A percentile compares a stretch with the other conserved stretches of the same genome.
Conservation (phyloP, 2,888 invertebrate genomes). For the Allygus modestus region DNA sequence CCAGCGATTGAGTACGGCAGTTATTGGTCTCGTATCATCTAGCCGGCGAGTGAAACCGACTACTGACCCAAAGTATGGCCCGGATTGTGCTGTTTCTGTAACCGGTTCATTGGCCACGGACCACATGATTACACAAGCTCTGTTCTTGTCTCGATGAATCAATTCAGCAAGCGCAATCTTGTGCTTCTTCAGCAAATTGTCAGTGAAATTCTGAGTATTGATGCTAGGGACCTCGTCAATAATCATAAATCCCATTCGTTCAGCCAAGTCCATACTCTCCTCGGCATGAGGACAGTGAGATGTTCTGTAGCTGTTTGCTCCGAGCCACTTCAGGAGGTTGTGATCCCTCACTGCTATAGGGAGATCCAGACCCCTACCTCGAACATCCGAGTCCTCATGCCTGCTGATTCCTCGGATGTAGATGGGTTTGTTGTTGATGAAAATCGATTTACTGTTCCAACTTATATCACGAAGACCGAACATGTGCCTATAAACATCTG, state of each 20-base stretch:
- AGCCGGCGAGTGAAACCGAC: conserved; percentile 86
- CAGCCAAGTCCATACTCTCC: conserved; percentile 96
- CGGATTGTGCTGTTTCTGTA: conserved; percentile 82
- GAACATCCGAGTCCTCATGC: conserved; percentile 96
- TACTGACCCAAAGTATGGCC: conserved; percentile 86
- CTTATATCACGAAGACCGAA: conserved; percentile 92
- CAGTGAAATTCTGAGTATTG: conserved; percentile 87
- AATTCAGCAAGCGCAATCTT: conserved; percentile 91
- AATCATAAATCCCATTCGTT: conserved; percentile 94
- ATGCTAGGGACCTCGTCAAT: conserved; percentile 98
- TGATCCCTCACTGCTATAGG: conserved; percentile 94
- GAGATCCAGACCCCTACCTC: conserved; percentile 95
- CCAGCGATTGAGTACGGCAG: conserved; percentile 85
- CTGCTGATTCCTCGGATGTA: conserved; percentile 96
- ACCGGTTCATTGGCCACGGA: conserved; percentile 97
- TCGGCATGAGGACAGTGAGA: conserved; percentile 99
- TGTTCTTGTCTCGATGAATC: conserved; percentile 94
- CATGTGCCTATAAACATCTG: conserved; percentile 90
- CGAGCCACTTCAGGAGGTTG: conserved; percentile 95
- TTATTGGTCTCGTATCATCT: conserved; percentile 91
- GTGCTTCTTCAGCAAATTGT: conserved; percentile 86
- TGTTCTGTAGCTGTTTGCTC: conserved; percentile 96
- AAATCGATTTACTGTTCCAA: conserved; percentile 86
- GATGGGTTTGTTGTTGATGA: conserved; percentile 89
- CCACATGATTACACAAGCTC: conserved; percentile 98